These are phyloP conservation scores for Torymus aiolomorphi DNA, from an alignment of 2,888 invertebrate genomes.

Conservation along the genomic window DNA sequence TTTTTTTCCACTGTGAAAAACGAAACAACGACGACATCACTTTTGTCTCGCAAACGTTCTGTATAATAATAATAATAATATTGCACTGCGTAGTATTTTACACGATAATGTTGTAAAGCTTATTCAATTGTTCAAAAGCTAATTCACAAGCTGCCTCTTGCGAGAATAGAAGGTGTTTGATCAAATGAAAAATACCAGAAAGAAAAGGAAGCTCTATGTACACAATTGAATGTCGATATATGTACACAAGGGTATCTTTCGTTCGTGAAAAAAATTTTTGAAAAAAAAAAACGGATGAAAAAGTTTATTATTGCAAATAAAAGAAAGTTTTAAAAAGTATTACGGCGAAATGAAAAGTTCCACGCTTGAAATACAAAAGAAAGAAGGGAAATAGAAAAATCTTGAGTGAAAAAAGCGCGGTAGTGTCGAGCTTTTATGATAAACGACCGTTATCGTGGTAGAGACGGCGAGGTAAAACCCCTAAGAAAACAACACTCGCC, in stretches of 20 bases:
- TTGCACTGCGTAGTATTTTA: slow-evolving; percentile 38
- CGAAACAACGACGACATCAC: slow-evolving; percentile 42
- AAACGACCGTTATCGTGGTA: slow-evolving; percentile 18
- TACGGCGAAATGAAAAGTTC: background rate
- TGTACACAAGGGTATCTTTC: too few species aligned
- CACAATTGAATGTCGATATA: too few species aligned
- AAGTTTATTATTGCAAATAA: background rate
- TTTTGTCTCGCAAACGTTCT: slow-evolving; percentile 29
- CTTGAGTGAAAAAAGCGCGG: slow-evolving; percentile 6
- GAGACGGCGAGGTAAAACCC: background rate
- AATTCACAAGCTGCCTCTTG: slow-evolving; percentile 46
- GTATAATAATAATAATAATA: background rate
- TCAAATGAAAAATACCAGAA: background rate
- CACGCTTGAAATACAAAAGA: background rate
- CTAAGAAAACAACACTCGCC: background rate
- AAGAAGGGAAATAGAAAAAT: slow-evolving; percentile 12
- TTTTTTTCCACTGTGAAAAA: slow-evolving; percentile 31
- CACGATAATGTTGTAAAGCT: slow-evolving; percentile 35
- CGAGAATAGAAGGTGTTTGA: slow-evolving; percentile 45
- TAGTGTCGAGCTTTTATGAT: slow-evolving; percentile 27
- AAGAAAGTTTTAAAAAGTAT: background rate
- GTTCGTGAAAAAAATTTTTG: too few species aligned
- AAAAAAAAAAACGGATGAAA: too few species aligned
- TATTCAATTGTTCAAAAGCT: slow-evolving; percentile 39
- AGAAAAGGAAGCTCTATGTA: too few species aligned